A percentile compares a stretch with the other conserved stretches of the same genome.
Conservation (phyloP, 2,113 vertebrate species). For the Calonectris borealis region DNA sequence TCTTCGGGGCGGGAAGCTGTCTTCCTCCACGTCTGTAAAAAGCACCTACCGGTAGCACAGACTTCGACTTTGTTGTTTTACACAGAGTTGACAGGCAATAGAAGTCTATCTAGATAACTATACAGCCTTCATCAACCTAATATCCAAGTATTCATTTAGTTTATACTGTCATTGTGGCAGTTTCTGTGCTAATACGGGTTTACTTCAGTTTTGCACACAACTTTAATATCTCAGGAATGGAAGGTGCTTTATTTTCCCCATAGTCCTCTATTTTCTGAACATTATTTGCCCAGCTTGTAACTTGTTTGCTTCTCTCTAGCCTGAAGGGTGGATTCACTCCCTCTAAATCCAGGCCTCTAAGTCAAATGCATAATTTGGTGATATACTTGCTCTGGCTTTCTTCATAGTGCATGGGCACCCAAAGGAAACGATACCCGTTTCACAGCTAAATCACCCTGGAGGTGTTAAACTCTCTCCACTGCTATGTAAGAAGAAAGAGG, state of each 20-base stretch:
- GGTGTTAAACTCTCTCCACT: not conserved
- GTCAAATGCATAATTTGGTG: not conserved
- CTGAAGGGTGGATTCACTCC: not conserved
- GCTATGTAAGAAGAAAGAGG: not conserved
- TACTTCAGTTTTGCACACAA: not conserved
- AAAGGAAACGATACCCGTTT: rapidly evolving
- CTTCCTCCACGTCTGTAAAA: conserved; percentile 38
- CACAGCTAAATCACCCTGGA: not conserved
- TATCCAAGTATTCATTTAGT: not conserved
- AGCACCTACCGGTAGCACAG: conserved; percentile 36
- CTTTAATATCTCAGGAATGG: not conserved
- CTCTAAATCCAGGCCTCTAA: not conserved
- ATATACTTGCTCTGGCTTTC: not conserved
- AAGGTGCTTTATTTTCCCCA: not conserved
- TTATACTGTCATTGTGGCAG: not conserved
- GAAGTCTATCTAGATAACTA: not conserved
- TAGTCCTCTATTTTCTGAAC: not conserved
- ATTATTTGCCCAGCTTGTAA: not conserved
- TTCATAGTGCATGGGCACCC: not conserved
- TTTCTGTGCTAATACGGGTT: not conserved
- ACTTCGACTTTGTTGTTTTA: conserved; percentile 24
- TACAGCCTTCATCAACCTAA: not conserved
- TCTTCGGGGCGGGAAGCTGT: conserved; percentile 1
- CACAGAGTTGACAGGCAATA: conserved; percentile 1
- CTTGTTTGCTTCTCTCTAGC: not conserved